phyloP scores from a whole-genome alignment of 2,113 vertebrate species.

The Probosciger aterrimus region DNA sequence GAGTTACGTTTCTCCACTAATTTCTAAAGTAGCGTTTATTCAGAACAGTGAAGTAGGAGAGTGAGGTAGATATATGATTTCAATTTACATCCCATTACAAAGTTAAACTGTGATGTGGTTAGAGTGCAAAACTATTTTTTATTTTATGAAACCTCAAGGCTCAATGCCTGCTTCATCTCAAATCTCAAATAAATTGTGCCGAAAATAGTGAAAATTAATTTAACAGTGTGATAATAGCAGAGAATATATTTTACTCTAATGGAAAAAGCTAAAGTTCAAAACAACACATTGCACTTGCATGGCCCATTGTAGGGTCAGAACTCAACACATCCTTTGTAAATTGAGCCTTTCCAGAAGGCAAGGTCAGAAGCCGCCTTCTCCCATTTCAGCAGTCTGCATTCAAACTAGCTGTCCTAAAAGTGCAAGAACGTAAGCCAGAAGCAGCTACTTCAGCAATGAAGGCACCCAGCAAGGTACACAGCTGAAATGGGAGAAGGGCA shows the following conservation, averaged over 20 bases:
- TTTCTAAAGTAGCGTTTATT: neutral
- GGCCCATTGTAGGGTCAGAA: neutral
- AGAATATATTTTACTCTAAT: neutral
- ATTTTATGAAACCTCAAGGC: neutral
- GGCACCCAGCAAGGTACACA: neutral
- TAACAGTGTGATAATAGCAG: conserved; percentile 3
- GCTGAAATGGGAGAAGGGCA: neutral
- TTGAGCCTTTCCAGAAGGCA: conserved; percentile 6
- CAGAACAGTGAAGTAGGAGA: neutral
- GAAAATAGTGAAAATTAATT: neutral
- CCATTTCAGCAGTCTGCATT: neutral
- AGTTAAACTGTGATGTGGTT: neutral
- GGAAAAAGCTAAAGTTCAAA: conserved; percentile 14
- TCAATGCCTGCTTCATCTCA: neutral
- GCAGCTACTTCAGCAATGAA: neutral
- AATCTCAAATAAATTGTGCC: neutral
- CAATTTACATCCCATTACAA: neutral
- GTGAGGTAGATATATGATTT: neutral
- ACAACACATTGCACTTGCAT: neutral
- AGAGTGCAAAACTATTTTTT: neutral
- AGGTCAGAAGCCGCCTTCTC: neutral
- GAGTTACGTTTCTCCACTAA: neutral
- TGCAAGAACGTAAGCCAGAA: neutral
- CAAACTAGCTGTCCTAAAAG: neutral
- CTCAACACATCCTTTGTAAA: conserved; percentile 25